These are phyloP conservation scores for Drosophila virilis DNA, from an alignment of 1,140 invertebrate species.

Conservation along the genomic window DNA sequence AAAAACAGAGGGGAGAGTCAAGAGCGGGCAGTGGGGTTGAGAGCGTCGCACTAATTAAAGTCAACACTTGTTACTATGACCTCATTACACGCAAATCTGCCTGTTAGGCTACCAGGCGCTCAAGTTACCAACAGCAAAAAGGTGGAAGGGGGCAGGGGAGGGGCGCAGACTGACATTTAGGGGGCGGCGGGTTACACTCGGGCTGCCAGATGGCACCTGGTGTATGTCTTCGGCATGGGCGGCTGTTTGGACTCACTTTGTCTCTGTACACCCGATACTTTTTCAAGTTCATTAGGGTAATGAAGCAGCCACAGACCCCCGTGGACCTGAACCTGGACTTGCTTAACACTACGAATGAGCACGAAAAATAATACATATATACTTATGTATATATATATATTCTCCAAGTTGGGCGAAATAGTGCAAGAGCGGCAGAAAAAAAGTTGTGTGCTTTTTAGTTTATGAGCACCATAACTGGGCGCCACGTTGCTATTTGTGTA, in stretches of 20 bases:
- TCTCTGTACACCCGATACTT: conserved; percentile 77
- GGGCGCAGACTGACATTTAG: background rate
- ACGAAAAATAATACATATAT: conserved; percentile 12
- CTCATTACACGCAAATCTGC: conserved; percentile 77
- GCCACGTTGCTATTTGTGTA: conserved; percentile 39
- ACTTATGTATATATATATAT: conserved; percentile 3
- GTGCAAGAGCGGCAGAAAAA: conserved; percentile 33
- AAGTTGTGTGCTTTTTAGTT: conserved; percentile 66
- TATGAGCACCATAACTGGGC: conserved; percentile 67
- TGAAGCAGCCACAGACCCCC: conserved; percentile 71
- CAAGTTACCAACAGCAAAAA: conserved; percentile 19
- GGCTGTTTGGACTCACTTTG: conserved; percentile 53
- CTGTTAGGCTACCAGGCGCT: conserved; percentile 20
- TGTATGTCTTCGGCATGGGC: conserved; percentile 64
- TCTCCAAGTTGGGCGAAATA: conserved; percentile 12
- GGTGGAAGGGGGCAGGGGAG: background rate
- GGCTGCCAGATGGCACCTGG: conserved; percentile 54
- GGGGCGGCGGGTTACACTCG: background rate
- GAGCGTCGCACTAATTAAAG: conserved; percentile 72
- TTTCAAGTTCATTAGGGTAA: conserved; percentile 83
- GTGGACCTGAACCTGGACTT: conserved; percentile 8
- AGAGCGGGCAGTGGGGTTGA: background rate
- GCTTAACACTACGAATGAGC: conserved; percentile 14
- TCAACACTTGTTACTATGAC: conserved; percentile 81
- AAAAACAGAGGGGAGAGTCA: background rate